These are phyloP conservation scores for Rhamnusium bicolor DNA, from an alignment of 2,888 invertebrate genomes.

Conservation along the genomic window DNA sequence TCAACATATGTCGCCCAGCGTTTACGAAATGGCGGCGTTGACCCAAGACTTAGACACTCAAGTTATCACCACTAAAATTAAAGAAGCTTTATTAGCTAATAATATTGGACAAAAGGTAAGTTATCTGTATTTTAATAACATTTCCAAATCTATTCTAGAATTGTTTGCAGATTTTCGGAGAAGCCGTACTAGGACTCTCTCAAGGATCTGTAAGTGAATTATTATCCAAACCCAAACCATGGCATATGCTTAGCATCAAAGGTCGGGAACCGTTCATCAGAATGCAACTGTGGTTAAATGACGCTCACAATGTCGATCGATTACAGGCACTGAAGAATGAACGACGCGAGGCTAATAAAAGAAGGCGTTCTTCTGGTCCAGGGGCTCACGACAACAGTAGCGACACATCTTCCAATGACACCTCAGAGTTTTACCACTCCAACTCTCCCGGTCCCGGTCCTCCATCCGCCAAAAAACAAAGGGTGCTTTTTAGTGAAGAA, in stretches of 20 bases:
- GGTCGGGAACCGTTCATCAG: constrained; percentile 97
- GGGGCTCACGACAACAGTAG: constrained; percentile 89
- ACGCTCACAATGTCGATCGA: constrained; percentile 94
- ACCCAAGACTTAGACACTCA: constrained; percentile 98
- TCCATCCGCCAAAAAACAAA: constrained; percentile 93
- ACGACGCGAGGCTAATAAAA: constrained; percentile 91
- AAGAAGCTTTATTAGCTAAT: constrained; percentile 95
- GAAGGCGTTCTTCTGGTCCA: constrained; percentile 87
- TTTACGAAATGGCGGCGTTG: constrained; percentile 97
- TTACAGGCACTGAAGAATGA: constrained; percentile 93
- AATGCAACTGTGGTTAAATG: constrained; percentile 97
- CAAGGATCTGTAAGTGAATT: constrained; percentile 98
- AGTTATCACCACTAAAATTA: constrained; percentile 96
- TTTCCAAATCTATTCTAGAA: background rate
- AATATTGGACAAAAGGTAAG: constrained; percentile 95
- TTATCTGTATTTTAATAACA: constrained; percentile 1
- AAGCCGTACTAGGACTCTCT: constrained; percentile 95
- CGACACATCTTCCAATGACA: constrained; percentile 90
- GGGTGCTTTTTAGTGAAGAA: constrained; percentile 97
- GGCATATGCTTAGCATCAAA: constrained; percentile 99
- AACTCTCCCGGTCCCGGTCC: constrained; percentile 88
- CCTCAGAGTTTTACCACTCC: constrained; percentile 90
- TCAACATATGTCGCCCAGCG: constrained; percentile 93
- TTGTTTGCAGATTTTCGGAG: constrained; percentile 87
- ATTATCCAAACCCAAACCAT: constrained; percentile 97